Base-by-base conservation (phyloP, 2,888 invertebrate genomes). In the Nomada lathburiana region DNA sequence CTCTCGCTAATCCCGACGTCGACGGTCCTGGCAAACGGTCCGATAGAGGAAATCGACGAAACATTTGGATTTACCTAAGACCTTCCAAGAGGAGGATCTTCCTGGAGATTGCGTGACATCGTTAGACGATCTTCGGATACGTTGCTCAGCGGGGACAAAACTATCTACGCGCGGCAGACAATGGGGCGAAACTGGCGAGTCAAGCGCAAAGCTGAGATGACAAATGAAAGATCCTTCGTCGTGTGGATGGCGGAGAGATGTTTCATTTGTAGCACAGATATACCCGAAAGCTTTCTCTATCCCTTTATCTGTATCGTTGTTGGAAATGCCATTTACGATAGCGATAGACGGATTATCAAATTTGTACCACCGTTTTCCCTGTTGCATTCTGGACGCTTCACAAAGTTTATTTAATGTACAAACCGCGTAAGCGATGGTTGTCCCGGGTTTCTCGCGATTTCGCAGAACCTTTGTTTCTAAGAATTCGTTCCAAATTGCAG, bases 161-260 rank as follows among this genome's bases (percentile, higher is more conserved):
- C 89, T 90, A 89, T 88, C 77, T 70, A 82, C 44, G 85, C 50
- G 69, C 23, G 60, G 77, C 62, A 83, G 85, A 90, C 91, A 90
- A 91, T 89, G 84, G 86, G 88, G 86, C 80, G 83, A 87, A 85
- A 83, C 86, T 86, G 89, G 88, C 86, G 86, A 90, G 91, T 91
- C 91, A 91, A 90, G 90, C 90, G 90, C 91, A 91, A 91, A 90
- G 87, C 88, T 83, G 84, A 87, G 87, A 91, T 91, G 91, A 91
- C 91, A 91, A 91, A 91, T 91, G 90, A 89, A 90, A 89, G 86
- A 88, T 85, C 80, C 67, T 69, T 78, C 64, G 78, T 71, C 64
- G 72, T 23, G 62, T 36, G 76, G 71, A 63, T 42, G 69, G 65
- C 44, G 47, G 44, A 36, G 72, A 67, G 70, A 79, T 74, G 78